Base-by-base conservation (phyloP, 2,888 invertebrate species). In the Neoitamus cyanurus region DNA sequence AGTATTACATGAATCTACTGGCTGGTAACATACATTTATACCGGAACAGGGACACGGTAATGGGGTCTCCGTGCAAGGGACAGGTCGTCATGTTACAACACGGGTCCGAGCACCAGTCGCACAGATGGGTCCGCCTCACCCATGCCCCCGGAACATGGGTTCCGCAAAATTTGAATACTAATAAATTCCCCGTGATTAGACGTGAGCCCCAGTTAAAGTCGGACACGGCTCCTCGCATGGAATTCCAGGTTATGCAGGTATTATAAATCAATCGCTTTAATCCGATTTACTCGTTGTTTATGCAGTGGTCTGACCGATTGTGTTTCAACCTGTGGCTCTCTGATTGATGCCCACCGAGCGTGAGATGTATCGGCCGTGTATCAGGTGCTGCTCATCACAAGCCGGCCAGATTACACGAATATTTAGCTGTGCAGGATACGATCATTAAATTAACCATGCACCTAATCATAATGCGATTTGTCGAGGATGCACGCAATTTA, bases 201-300 rank as follows among this genome's bases (percentile, higher is more conserved):
- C n/a, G 75, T 75, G 75, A 42, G 42, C 11, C 25, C 30, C 31
- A 42, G 75, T 42, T 75, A 37, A 75, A 25, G 75, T 75, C 42
- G n/a, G 28, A 28, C 37, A 75, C 20, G 42, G 28, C 2, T 58
- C 28, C 25, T 75, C 28, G n/a, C 28, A 75, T 30, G 25, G 37
- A 15, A 75, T 36, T 36, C 28, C 48, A 58, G 58, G 78, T 80
- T 80, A 34, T 80, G 78, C 78, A 80, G 78, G 78, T 80, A 42
- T 58, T 48, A 80, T 80, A 80, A 80, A 80, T 80, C 78, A 80
- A 80, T 80, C 58, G 48, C 11, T 80, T 58, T 80, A 58, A 80
- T 80, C 78, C 78, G 78, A 80, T 80, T 80, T 34, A 80, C 75
- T 75, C 3, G 78, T 80, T 80, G 78, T 80, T 80, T 80, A 58